Conservation (phyloP, 2,797 vertebrate species). For the Botia kubotai region DNA sequence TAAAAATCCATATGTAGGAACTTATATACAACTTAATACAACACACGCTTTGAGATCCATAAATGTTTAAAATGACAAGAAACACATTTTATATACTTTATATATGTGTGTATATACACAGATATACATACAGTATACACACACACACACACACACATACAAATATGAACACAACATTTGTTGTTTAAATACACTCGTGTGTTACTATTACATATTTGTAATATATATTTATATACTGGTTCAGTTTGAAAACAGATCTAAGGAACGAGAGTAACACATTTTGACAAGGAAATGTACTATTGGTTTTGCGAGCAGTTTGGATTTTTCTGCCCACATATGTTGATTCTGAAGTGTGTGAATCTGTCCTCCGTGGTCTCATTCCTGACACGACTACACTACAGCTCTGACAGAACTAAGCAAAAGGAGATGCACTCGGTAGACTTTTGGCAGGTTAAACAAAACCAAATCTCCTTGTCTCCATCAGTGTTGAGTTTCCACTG, state of each 20-base stretch:
- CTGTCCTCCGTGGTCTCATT: conserved; percentile 31
- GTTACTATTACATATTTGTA: too few relatives aligned
- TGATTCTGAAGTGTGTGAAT: conserved; percentile 16
- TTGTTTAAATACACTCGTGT: too few relatives aligned
- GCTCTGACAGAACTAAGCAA: conserved; percentile 41
- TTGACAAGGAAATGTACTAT: conserved; percentile 21
- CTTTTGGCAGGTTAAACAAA: conserved; percentile 50
- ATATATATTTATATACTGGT: too few relatives aligned
- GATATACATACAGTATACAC: too few relatives aligned
- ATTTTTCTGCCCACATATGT: conserved; percentile 20
- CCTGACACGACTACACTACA: conserved; percentile 11
- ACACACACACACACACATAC: too few relatives aligned
- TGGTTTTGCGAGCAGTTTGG: conserved; percentile 6
- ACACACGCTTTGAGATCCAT: too few relatives aligned
- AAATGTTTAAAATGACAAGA: too few relatives aligned
- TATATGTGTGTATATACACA: too few relatives aligned
- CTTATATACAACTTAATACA: too few relatives aligned
- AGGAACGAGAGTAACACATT: background rate
- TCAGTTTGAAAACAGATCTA: background rate
- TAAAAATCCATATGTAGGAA: too few relatives aligned
- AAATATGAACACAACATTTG: too few relatives aligned
- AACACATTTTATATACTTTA: too few relatives aligned
- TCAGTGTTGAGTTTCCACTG: conserved; percentile 47
- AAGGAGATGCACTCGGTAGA: conserved; percentile 42
- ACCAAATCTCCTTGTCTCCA: conserved; percentile 29